Base-by-base conservation (phyloP, 2,113 vertebrate genomes). In the Heteronetta atricapilla region DNA sequence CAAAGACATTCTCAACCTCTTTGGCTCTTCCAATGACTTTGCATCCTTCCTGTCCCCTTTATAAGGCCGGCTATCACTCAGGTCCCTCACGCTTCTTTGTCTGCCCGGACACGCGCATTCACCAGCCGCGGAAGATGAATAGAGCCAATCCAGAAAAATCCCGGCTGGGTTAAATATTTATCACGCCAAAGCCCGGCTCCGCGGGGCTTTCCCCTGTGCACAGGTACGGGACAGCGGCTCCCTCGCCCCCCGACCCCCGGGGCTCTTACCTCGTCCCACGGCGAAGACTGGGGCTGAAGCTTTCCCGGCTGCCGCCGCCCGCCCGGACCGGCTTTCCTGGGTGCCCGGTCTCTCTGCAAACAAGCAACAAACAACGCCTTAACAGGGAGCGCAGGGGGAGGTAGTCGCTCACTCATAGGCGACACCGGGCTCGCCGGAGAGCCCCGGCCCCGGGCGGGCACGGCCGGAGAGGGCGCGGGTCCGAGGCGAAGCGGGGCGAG, bases 121-220 rank as follows among this genome's bases (percentile, higher is more conserved):
- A 79, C 91, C 10, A 82, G 89, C 72, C 85, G 59, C 66, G 79
- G 88, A 94, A 92, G 95, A 97, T 86, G 93, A 95, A 93, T 90
- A 78, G 74, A 93, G 81, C 11, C 88, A 82, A 78, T 74, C 85
- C 94, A 90, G 91, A 60, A 89, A 96, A 85, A 96, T 25, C 94
- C 95, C 73, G 50, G 44, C 48, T 73, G 91, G 86, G 97, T 98
- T 98, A 98, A 97, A 98, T 95, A 98, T 98, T 98, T 98, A 97
- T 97, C 96, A 89, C 91, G 86, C 74, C 83, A 88, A 81, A 93
- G 77, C n/a, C 80, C 80, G 86, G 44, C 94, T 93, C 79, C 79
- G 33, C 70, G 80, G 91, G 74, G 17, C 48, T 68, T 13, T 42
- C 44, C 84, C 50, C 84, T 66, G 83, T 91, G 56, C 36, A 75